These are phyloP conservation scores for Orius laevigatus DNA, from an alignment of 1,140 invertebrate genomes.

Conservation along the genomic window DNA sequence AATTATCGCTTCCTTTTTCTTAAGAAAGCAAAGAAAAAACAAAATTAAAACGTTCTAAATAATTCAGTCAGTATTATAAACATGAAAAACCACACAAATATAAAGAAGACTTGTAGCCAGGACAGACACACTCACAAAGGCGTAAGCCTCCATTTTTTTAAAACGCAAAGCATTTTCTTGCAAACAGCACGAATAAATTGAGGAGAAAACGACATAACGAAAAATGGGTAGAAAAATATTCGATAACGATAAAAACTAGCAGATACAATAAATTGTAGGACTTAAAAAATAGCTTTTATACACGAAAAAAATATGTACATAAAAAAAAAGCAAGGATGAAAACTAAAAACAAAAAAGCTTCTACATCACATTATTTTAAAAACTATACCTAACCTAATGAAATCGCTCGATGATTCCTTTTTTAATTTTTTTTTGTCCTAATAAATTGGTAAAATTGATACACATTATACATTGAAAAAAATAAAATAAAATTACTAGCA, in stretches of 20 bases:
- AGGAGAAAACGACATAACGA: constrained; percentile 1
- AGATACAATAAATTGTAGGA: constrained; percentile 1
- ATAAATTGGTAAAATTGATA: background rate
- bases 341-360: constrained; percentile 13
- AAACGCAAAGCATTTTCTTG: background rate
- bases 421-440: constrained; percentile 5
- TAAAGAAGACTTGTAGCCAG: constrained; percentile 8
- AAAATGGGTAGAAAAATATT: constrained; percentile 9
- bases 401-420: constrained; percentile 16
- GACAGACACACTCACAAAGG: constrained; percentile 11
- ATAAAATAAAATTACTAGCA: background rate
- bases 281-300: constrained; percentile 4
- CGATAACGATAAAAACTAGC: constrained; percentile 8
- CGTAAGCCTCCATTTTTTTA: constrained; percentile 9
- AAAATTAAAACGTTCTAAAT: constrained; percentile 14
- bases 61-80: constrained; percentile 16
- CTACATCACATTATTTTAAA: constrained; percentile 16
- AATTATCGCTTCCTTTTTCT: too few relatives aligned
- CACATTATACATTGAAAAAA: constrained; percentile 4
- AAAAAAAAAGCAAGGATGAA: constrained; percentile 6
- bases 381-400: constrained; percentile 11
- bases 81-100: constrained; percentile 15
- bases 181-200: background rate
- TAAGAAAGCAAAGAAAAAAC: constrained; percentile 7
- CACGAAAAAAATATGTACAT: constrained; percentile 3